Evolutionary conservation across 1,140 invertebrate genomes (phyloP).

Genomic region (Brachionus calyciflorus): DNA sequence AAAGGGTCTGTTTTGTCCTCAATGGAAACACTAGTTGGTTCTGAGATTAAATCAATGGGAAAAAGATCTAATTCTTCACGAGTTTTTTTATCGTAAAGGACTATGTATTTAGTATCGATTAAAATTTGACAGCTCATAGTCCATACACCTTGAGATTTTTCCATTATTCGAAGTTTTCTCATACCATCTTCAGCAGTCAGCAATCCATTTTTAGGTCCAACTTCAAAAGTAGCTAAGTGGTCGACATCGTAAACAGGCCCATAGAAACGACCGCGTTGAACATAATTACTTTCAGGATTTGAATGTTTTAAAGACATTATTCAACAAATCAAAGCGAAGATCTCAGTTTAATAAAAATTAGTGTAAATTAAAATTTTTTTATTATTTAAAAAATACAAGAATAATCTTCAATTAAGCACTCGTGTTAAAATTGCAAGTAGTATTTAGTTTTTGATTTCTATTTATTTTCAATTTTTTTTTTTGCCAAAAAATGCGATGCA

Average conservation of each 20-base stretch:
- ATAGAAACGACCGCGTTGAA: constrained; percentile 9
- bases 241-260: constrained; percentile 1
- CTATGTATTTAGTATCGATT: constrained; percentile 8
- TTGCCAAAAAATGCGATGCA: too few species aligned
- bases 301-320: constrained; percentile 24
- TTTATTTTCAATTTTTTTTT: too few species aligned
- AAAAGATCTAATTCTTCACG: neutral
- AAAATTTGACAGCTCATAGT: constrained; percentile 27
- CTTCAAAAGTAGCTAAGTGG: constrained; percentile 26
- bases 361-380: too few species aligned
- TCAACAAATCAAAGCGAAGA: too few species aligned
- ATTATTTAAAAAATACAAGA: too few species aligned
- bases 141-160: constrained; percentile 40
- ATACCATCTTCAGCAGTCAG: constrained; percentile 40
- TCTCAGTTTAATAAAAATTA: too few species aligned
- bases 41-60: neutral
- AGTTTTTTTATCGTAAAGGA: neutral
- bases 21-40: neutral
- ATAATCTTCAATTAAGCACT: too few species aligned
- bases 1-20: neutral
- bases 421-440: too few species aligned
- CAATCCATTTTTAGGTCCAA: constrained; percentile 1
- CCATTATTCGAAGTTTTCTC: constrained; percentile 16
- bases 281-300: constrained; percentile 6
- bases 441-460: too few species aligned